Base-by-base conservation (phyloP, 2,797 vertebrate species). In the Anomalospiza imberbis region DNA sequence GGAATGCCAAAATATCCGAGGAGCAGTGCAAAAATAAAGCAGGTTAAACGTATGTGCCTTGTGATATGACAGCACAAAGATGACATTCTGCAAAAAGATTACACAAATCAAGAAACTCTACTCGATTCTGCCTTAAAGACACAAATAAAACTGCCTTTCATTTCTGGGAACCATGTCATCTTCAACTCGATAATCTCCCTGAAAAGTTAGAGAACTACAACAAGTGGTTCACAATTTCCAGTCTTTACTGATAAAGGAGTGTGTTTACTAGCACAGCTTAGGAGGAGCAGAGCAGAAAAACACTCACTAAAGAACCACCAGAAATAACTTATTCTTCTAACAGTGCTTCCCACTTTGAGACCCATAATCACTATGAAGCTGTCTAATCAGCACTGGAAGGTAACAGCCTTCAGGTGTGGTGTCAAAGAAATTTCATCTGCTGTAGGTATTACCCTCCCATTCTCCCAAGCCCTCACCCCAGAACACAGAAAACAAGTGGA, bases 31-130 rank as follows among this genome's bases (percentile, higher is more conserved):
- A 81, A 73, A 75, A 28, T 0, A 75, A 22, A 93, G 45, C 55
- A 53, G 42, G 53, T 76, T 82, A 63, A 89, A 94, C 15, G 0
- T 31, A 47, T 3, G 8, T 21, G 16, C 48, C 48, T 78, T 62
- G 54, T 61, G 89, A 70, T 60, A 83, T 45, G 50, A 91, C 75
- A 92, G 73, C 47, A 86, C 18, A 29, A 66, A 67, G 40, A 55
- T 13, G 26, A 76, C 48, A 67, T 14, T 21, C 70, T 65, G 77
- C 87, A 85, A 76, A 91, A 92, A 42, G 38, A 83, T 89, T 95
- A 94, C 86, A 89, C 85, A 91, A 74, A 95, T 38, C 91, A 94
- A 95, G 93, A 96, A 97, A 94, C 89, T 31, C 55, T 87, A 70
- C 80, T 48, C 1, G 5, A 26, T 73, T 79, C 67, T 85, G 54